phyloP scores from a whole-genome alignment of 2,888 invertebrate species.

The Oxystoma pomonae region DNA sequence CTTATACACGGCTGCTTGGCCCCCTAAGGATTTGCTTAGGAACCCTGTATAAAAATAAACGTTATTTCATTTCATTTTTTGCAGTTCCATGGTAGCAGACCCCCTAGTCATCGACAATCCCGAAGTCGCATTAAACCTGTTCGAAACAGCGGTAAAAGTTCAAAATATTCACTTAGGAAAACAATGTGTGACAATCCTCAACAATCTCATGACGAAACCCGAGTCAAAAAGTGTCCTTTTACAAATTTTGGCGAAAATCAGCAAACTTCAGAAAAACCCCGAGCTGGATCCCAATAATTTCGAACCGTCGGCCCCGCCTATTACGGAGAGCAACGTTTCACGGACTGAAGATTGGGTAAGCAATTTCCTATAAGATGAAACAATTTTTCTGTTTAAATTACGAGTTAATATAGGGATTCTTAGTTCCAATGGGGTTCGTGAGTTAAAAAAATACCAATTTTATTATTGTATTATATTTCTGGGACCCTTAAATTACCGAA shows the following conservation, averaged over 20 bases:
- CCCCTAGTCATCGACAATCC: constrained; percentile 40
- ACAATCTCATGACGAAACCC: constrained; percentile 59
- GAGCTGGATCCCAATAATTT: constrained; percentile 36
- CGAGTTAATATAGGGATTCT: too few relatives aligned
- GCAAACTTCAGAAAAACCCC: constrained; percentile 38
- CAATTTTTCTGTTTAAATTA: background rate
- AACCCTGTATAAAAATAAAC: too few relatives aligned
- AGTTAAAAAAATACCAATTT: too few relatives aligned
- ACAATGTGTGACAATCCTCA: constrained; percentile 63
- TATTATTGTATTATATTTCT: too few relatives aligned
- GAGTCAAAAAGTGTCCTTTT: constrained; percentile 62
- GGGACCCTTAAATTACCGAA: too few relatives aligned
- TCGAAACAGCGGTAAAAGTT: constrained; percentile 72
- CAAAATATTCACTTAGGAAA: constrained; percentile 65
- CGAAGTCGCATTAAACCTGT: constrained; percentile 61
- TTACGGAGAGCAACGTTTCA: constrained; percentile 39
- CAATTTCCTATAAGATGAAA: background rate
- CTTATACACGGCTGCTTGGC: too few relatives aligned
- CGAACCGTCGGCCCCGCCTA: constrained; percentile 45
- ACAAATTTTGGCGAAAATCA: constrained; percentile 57
- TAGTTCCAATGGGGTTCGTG: too few relatives aligned
- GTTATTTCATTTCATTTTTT: too few relatives aligned
- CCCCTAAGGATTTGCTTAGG: too few relatives aligned
- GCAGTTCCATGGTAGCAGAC: constrained; percentile 42
- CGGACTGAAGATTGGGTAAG: constrained; percentile 34